Conservation (phyloP, 1,140 invertebrate species). For the Drosophila nebulosa region DNA sequence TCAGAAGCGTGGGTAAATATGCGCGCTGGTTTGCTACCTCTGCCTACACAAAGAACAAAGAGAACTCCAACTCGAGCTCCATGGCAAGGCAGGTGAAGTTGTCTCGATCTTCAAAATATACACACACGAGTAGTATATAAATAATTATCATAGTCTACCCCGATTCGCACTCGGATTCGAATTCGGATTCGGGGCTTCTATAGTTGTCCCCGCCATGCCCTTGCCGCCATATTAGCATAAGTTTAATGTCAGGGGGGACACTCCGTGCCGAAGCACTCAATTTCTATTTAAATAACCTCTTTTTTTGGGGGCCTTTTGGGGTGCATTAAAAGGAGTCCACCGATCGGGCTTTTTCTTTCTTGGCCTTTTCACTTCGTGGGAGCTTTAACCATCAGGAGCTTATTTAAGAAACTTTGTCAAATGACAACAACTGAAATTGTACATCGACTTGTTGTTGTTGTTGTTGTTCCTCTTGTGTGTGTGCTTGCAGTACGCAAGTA, state of each 20-base stretch:
- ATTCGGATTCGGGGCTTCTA: too few relatives aligned
- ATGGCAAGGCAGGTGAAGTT: not conserved
- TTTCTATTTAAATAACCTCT: too few relatives aligned
- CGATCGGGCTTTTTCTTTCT: too few relatives aligned
- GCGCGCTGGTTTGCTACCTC: not conserved
- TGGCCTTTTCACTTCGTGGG: too few relatives aligned
- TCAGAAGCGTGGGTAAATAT: slow-evolving; percentile 68
- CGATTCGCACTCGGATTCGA: not conserved
- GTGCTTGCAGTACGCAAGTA: not conserved
- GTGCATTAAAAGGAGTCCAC: too few relatives aligned
- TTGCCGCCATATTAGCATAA: not conserved
- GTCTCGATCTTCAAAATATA: slow-evolving; percentile 23
- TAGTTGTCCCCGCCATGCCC: not conserved
- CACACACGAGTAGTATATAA: not conserved
- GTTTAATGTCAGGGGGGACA: not conserved
- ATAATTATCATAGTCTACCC: not conserved
- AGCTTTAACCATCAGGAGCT: too few relatives aligned
- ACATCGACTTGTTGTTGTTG: too few relatives aligned
- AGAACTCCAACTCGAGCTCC: not conserved
- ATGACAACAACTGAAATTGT: too few relatives aligned
- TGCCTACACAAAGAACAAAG: slow-evolving; percentile 8
- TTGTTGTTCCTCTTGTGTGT: too few relatives aligned
- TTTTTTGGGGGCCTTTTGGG: too few relatives aligned
- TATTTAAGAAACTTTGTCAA: too few relatives aligned
- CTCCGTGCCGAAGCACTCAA: too few relatives aligned